Evolutionary conservation across 1,140 invertebrate species (phyloP).

Genomic region (Drosophila serrata): DNA sequence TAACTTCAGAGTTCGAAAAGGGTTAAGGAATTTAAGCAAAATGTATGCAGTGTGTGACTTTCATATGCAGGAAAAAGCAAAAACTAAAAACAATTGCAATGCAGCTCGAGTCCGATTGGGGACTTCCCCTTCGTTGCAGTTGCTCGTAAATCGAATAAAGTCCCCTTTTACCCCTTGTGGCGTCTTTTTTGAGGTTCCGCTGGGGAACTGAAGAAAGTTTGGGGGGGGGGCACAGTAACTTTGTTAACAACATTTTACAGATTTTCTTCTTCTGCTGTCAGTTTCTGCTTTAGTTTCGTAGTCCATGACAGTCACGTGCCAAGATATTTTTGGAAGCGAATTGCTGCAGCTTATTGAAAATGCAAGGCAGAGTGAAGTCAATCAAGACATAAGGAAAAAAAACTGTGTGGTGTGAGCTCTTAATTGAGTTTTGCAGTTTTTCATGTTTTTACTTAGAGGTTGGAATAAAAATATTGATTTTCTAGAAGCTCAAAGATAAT

Average conservation of each 20-base stretch:
- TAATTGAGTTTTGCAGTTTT: constrained; percentile 3
- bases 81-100: constrained; percentile 31
- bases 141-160: constrained; percentile 69
- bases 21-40: constrained; percentile 57
- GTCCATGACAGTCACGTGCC: constrained; percentile 71
- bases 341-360: constrained; percentile 53
- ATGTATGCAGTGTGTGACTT: constrained; percentile 30
- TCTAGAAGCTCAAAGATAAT: background rate
- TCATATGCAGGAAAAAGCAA: constrained; percentile 48
- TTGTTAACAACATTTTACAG: constrained; percentile 63
- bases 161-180: constrained; percentile 27
- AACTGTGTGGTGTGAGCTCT: background rate
- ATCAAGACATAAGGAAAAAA: constrained; percentile 33
- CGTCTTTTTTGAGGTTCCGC: constrained; percentile 36
- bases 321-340: constrained; percentile 40
- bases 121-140: constrained; percentile 55
- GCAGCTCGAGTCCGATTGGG: constrained; percentile 12
- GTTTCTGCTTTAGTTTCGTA: constrained; percentile 34
- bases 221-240: constrained; percentile 33
- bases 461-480: background rate
- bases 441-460: background rate
- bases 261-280: constrained; percentile 25
- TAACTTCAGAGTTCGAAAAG: constrained; percentile 4
- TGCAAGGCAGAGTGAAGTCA: constrained; percentile 46
- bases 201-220: constrained; percentile 56